Base-by-base conservation (phyloP, 92 coral and sea anemone species). In the Phenganax subtilis region DNA sequence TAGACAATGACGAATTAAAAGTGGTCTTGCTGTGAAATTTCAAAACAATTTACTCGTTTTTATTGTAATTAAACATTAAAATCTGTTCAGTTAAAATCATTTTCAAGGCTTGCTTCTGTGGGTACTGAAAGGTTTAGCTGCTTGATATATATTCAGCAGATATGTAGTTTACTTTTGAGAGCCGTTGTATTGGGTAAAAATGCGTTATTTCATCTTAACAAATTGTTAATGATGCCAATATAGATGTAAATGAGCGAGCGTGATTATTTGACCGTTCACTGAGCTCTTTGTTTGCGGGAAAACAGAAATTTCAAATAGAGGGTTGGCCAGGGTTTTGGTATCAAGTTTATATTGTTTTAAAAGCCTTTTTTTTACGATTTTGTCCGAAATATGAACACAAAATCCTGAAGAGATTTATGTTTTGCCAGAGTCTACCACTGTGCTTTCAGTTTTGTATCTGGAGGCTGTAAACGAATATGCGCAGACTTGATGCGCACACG, bases 401-500 rank as follows among this genome's bases (percentile, higher is more conserved):
- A 37, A 37, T 37, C 47, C 47, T 37, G 3, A 5, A 37, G 47
- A 37, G 47, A 37, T 37, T 37, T 37, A 37, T 37, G 47, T 37
- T 37, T 37, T 37, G 47, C 47, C 47, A 37, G 47, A 37, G 47
- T 37, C 47, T 37, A 37, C 47, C 47, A 37, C 47, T 37, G 47
- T 5, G 47, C 47, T 37, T 37, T 37, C 47, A 37, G 47, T 37
- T 37, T 37, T 37, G 47, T 37, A 37, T 37, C 47, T 37, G 71
- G 27, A 37, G 47, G 31, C 61, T 12, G 77, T 25, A 31, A 30
- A 12, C 6, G 60, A 54, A 27, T 10, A 52, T 73, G 60, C 77
- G 60, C 61, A 7, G 61, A n/a, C 10, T 31, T 9, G 54, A 71
- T 71, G 76, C 56, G 76, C 76, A 54, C 44, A 73, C 76, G 20